Base-by-base conservation (phyloP, 37 sponge, comb jelly and placozoan genomes). In the Hexactinellida sp. region DNA sequence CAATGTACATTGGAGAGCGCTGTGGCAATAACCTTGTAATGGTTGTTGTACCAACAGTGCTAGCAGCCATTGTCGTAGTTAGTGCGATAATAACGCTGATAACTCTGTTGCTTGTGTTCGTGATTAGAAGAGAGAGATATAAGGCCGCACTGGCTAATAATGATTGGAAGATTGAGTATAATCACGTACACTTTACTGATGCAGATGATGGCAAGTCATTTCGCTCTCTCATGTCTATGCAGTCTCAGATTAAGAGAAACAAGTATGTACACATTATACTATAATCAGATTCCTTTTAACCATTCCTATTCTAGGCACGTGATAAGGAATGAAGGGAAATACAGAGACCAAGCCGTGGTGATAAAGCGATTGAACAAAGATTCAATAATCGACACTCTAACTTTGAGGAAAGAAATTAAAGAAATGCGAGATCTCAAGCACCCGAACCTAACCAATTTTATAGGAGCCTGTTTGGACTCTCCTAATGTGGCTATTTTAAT, bases 111-210 rank as follows among this genome's bases (percentile, higher is more conserved):
- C 85, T 37, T 54, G 9, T 1, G 36, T 7, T 1, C 9, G 28
- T 38, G 10, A 0, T 25, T 1, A 24, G 25, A 0, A 90, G 90
- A 41, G 87, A 87, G 90, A 87, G 84, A 51, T 90, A 84, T 54
- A 83, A 86, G n/a, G 90, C 90, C 36, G 90, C 87, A 47, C 87
- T 90, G 83, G 90, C 90, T 30, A 90, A 83, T 76, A 90, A 87
- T 84, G 90, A 90, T 76, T 90, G 90, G 90, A 90, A 87, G 35
- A 76, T 90, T 55, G 90, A 87, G 38, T 90, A 90, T 85, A 82
- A 38, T 82, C 87, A 90, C 24, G 90, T 90, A 30, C 38, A 36
- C 1, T 39, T 90, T 0, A 32, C 38, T 38, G 54, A 55, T 21
- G 51, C 84, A 41, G 90, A 82, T 9, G 85, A 83, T 0, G 86